A percentile compares a stretch with the other conserved stretches of the same genome.
Conservation (phyloP, 2,113 vertebrate species). For the Polyodon spathula region DNA sequence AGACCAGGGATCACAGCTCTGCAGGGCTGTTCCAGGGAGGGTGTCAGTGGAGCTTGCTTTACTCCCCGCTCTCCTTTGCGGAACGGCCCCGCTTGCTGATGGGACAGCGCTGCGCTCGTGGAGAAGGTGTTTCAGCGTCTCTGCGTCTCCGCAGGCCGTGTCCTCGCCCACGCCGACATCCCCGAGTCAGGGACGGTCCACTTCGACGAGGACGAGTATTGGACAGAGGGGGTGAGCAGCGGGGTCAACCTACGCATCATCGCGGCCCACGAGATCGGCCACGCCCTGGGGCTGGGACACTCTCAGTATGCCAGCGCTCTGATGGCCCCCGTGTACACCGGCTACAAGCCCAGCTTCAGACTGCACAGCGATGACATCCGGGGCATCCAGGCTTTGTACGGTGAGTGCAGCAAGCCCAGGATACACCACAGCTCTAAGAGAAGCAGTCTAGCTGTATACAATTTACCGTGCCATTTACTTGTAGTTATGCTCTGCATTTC, state of each 20-base stretch:
- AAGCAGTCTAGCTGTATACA: too few species aligned
- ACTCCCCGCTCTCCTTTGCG: not conserved
- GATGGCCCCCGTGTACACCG: slow-evolving; percentile 71
- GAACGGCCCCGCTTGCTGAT: too few species aligned
- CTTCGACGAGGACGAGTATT: slow-evolving; percentile 68
- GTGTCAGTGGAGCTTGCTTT: too few species aligned
- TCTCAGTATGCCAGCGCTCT: slow-evolving; percentile 58
- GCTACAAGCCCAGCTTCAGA: slow-evolving; percentile 58
- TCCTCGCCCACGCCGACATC: slow-evolving; percentile 71
- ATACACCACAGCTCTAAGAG: too few species aligned
- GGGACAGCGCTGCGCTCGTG: too few species aligned
- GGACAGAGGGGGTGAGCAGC: slow-evolving; percentile 59
- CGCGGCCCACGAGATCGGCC: slow-evolving; percentile 74
- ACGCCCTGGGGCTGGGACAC: slow-evolving; percentile 74
- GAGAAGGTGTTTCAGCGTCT: too few species aligned
- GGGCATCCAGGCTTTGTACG: slow-evolving; percentile 74
- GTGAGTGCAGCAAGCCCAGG: too few species aligned
- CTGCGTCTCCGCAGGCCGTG: slow-evolving; percentile 51
- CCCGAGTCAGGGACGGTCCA: slow-evolving; percentile 70
- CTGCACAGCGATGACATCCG: slow-evolving; percentile 67
- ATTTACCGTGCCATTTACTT: too few species aligned
- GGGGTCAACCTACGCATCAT: slow-evolving; percentile 74
- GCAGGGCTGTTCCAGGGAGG: too few species aligned
- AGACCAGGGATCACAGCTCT: not conserved
- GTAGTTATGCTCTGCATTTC: too few species aligned